Base-by-base conservation (phyloP, 2,888 invertebrate genomes). In the Agriopis marginaria region DNA sequence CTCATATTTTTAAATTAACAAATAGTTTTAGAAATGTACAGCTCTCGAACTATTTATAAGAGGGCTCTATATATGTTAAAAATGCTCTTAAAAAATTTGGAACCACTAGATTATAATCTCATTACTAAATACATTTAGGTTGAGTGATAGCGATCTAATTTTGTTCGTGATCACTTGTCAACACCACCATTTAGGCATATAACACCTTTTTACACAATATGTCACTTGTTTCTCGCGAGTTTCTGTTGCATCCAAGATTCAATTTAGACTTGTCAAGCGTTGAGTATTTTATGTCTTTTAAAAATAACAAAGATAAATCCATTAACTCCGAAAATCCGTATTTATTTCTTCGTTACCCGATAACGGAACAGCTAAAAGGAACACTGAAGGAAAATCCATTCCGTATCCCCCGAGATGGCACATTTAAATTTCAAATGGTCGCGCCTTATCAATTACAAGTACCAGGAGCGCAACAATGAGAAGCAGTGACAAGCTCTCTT, bases 361-460 rank as follows among this genome's bases (percentile, higher is more conserved):
- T 82, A 84, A 83, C 80, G 78, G 74, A 76, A 70, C 66, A 64
- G 64, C 63, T 63, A 73, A 70, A 73, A 73, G 79, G 79, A 77
- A 81, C 84, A 83, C 81, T 81, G 79, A 82, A 83, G 84, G 80
- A 79, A 80, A 86, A 85, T 85, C 85, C 85, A 84, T 87, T 82
- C 78, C 77, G 17, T 79, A 76, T 82, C 85, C 79, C 78, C 68
- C 53, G 81, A 82, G 85, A 82, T 60, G 80, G 75, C 77, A 77
- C 77, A 93, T 92, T 91, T 91, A 89, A 91, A 92, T 87, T 93
- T 90, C 89, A 91, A 92, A 92, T 92, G 84, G 82, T 80, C 77
- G 86, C 90, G 89, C 92, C 91, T 92, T 93, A 92, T 93, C 93
- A 93, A 92, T 92, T 92, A 92, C 93, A 90, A 87, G 88, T 90